Base-by-base conservation (phyloP, 1,140 invertebrate species). In the Bombyx mandarina region DNA sequence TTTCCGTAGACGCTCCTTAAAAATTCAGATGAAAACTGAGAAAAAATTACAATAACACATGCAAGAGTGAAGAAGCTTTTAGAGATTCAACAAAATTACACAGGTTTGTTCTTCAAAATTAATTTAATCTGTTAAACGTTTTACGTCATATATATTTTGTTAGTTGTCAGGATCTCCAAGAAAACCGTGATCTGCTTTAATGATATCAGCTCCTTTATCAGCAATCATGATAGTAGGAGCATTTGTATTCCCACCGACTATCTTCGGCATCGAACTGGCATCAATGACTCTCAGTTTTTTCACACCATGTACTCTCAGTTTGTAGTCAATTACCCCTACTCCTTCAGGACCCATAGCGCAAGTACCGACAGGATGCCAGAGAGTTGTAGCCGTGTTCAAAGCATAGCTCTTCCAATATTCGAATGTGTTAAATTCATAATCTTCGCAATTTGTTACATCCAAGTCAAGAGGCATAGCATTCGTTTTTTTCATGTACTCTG, bases 121-220 rank as follows among this genome's bases (percentile, higher is more conserved):
- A 35, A 35, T 35, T 35, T 35, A 35, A 3, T 35, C 26, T 35
- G 2, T 0, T 5, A 35, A 35, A 35, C 26, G 2, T 35, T 35
- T 35, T 5, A 35, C 4, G 26, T 35, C 26, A 35, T 35, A 35
- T 35, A 5, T 3, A 35, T 35, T 35, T 35, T 35, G 4, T 35
- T 35, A 35, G 26, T 35, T 35, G 26, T 35, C 26, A 35, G 26
- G 4, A 5, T 35, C 2, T 35, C 2, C 26, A 35, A 2, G 6
- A n/a, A 52, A 18, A 10, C 56, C 60, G 45, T 73, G 58, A 52
- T 71, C 68, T 55, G n/a, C 6, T 56, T 92, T 92, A 56, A 93
- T 92, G 73, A 93, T 89, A 62, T 93, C 92, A 9, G 91, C 89
- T 0, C 82, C 91, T 61, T 92, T 93, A 67, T 94, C 93, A 0